phyloP scores from a whole-genome alignment of 2,797 vertebrate species.

The Microhierax caerulescens region DNA sequence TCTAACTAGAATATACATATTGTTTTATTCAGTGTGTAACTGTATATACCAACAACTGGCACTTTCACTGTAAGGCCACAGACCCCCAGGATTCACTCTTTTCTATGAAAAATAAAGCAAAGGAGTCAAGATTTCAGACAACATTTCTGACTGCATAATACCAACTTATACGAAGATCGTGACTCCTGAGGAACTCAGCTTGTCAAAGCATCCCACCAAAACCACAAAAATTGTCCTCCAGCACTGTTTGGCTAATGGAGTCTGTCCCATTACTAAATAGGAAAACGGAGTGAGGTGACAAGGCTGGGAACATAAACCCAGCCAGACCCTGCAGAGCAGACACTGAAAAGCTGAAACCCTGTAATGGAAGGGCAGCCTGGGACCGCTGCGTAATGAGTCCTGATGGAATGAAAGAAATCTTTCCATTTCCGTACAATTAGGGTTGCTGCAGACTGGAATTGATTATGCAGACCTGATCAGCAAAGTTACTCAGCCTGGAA shows the following conservation, averaged over 20 bases:
- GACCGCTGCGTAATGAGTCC: fast-evolving
- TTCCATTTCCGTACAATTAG: neutral
- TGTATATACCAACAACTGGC: neutral
- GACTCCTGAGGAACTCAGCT: neutral
- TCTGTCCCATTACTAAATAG: neutral
- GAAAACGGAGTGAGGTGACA: neutral
- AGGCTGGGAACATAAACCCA: neutral
- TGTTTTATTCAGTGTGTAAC: neutral
- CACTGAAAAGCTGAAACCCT: neutral
- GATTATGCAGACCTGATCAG: conserved; percentile 29
- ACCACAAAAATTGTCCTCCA: neutral
- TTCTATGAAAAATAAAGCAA: neutral
- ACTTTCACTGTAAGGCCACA: neutral
- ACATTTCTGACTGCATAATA: neutral
- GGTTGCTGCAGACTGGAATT: neutral
- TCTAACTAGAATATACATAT: neutral
- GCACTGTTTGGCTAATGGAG: neutral
- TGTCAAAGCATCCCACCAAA: neutral
- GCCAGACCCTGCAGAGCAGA: neutral
- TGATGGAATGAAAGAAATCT: neutral
- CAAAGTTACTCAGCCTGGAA: neutral
- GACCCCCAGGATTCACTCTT: neutral
- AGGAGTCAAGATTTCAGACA: neutral
- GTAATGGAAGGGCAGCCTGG: neutral
- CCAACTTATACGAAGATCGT: fast-evolving